Evolutionary conservation across 1,140 invertebrate species (phyloP).

Genomic region (Drosophila ohnishii): DNA sequence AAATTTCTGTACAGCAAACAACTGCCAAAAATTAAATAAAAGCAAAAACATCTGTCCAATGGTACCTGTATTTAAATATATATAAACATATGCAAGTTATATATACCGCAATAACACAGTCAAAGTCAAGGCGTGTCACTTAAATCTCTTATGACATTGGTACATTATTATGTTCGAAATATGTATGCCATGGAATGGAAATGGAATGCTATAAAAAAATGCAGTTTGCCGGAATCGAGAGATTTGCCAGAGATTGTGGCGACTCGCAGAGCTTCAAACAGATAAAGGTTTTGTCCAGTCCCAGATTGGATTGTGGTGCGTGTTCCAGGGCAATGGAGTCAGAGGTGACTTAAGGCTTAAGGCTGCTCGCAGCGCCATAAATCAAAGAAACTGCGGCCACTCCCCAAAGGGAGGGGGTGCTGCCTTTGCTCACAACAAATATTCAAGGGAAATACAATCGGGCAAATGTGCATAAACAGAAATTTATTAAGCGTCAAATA

Average conservation of each 20-base stretch:
- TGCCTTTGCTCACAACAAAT: conserved; percentile 12
- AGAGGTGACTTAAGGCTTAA: conserved; percentile 20
- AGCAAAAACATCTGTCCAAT: conserved; percentile 23
- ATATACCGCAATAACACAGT: conserved; percentile 8
- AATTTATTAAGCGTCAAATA: conserved; percentile 78
- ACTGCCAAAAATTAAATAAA: conserved; percentile 19
- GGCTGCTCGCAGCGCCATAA: conserved; percentile 49
- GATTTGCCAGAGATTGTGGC: conserved; percentile 13
- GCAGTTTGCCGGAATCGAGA: conserved; percentile 35
- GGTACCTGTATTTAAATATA: background rate
- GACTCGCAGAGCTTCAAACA: background rate
- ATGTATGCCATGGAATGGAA: conserved; percentile 12
- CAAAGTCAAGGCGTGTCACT: conserved; percentile 57
- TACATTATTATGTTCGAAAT: conserved; percentile 28
- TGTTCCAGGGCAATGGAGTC: conserved; percentile 55
- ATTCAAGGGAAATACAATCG: conserved; percentile 19
- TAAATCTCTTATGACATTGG: conserved; percentile 66
- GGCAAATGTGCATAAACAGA: conserved; percentile 62
- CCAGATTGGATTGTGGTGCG: conserved; percentile 39
- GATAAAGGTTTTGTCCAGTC: conserved; percentile 32
- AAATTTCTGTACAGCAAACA: conserved; percentile 13
- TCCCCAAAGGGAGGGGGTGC: conserved; percentile 31
- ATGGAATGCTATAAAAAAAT: conserved; percentile 55
- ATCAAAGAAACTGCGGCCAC: conserved; percentile 58
- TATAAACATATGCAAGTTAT: background rate